Evolutionary conservation across 1,140 invertebrate species (phyloP), one percentile per base, ranked within the genome.

Genomic region (Drepana arcuata): DNA sequence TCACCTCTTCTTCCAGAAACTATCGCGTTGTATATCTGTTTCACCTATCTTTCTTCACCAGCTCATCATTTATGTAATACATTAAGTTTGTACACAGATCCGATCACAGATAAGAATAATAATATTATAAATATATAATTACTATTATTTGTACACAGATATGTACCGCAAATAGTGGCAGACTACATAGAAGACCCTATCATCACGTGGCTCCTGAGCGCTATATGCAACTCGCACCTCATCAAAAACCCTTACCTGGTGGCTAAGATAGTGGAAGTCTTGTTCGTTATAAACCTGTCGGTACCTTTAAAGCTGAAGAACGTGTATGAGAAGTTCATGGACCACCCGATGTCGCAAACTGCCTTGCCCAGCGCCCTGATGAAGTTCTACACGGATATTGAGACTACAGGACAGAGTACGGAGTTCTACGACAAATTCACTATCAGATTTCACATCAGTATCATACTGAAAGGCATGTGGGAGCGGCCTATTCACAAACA

Each of bases 401-500:
- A 99, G 84, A 95, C 95, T 1, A 99, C 96, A 7, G 97, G 97
- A 12, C 94, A 97, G 32, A 96, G 93, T 72, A 96, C 93, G 24
- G 97, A 99, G 79, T 99, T 99, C 83, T 99, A 99, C 69, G 97
- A 99, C 82, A 99, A 99, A 84, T 99, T 99, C 75, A 96, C 95
- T 7, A 99, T 99, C 64, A 89, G 86, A 45, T 98, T 98, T 84
- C 95, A 98, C 66, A 98, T 99, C 64, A 98, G 96, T 79, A 90
- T 98, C 59, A 96, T 99, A 60, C 88, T 99, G 29, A 97, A 98
- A 75, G 89, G 91, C 9, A 91, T 93, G 89, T 93, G 91, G 92
- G 89, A 92, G 14, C 89, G 89, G 47, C 86, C 85, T 9, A 84
- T 87, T 31, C 86, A 87, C 49, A 84, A 84, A 63, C 81, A 78